These are phyloP conservation scores for Aeoliscus strigatus DNA, from an alignment of 2,797 vertebrate genomes.

Conservation along the genomic window DNA sequence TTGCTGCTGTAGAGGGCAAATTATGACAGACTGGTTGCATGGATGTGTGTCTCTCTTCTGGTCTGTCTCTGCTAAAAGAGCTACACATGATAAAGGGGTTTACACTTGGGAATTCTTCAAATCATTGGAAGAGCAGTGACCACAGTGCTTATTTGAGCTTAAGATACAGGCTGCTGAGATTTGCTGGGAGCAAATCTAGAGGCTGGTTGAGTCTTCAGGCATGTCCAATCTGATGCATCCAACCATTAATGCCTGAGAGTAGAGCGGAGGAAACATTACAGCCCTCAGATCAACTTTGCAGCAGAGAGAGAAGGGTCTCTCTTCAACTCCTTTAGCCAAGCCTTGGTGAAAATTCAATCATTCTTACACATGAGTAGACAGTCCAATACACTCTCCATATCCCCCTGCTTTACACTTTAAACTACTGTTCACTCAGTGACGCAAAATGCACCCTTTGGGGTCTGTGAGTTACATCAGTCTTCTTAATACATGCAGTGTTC, in stretches of 20 bases:
- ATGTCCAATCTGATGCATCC: slow-evolving; percentile 74
- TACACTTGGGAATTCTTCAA: slow-evolving; percentile 53
- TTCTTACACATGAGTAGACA: slow-evolving; percentile 47
- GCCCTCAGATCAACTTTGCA: slow-evolving; percentile 50
- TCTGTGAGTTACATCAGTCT: too few relatives aligned
- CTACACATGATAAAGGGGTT: slow-evolving; percentile 43
- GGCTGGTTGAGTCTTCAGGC: slow-evolving; percentile 63
- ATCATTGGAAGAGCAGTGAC: slow-evolving; percentile 53
- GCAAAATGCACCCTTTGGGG: too few relatives aligned
- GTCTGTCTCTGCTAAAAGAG: slow-evolving; percentile 39
- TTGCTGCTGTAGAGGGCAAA: slow-evolving; percentile 25
- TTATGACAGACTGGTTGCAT: slow-evolving; percentile 12
- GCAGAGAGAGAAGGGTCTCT: slow-evolving; percentile 39
- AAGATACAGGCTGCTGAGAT: slow-evolving; percentile 57
- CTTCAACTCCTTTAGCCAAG: slow-evolving; percentile 23
- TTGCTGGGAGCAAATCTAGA: slow-evolving; percentile 56
- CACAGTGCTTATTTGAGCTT: slow-evolving; percentile 61
- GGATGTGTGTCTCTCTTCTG: slow-evolving; percentile 10
- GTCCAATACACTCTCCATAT: slow-evolving; percentile 14
- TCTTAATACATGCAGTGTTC: too few relatives aligned
- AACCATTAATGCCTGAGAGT: slow-evolving; percentile 72
- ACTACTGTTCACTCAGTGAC: slow-evolving; percentile 16
- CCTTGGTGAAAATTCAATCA: slow-evolving; percentile 34
- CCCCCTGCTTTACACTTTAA: slow-evolving; percentile 23
- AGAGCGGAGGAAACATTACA: slow-evolving; percentile 67